Conservation (phyloP, 2,888 invertebrate species). For the Cheilosia soror region DNA sequence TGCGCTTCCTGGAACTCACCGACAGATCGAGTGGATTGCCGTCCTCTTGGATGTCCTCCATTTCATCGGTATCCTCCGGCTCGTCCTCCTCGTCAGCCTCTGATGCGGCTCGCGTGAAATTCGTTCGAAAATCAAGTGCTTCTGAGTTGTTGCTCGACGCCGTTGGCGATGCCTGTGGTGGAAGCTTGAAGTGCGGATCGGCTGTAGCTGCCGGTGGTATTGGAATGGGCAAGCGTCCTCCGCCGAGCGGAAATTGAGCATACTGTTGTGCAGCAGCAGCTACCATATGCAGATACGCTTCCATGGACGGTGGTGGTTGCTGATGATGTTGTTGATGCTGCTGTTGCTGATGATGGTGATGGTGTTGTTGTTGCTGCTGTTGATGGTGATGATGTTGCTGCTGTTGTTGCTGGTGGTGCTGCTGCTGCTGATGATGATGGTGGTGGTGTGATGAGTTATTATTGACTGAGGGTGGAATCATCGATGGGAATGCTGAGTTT, state of each 20-base stretch:
- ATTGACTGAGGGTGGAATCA: constrained; percentile 70
- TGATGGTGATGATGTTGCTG: constrained; percentile 84
- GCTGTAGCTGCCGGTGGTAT: constrained; percentile 87
- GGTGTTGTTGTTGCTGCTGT: constrained; percentile 79
- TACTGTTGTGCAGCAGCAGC: constrained; percentile 90
- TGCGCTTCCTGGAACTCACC: constrained; percentile 90
- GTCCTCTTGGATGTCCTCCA: constrained; percentile 84
- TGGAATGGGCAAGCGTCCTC: constrained; percentile 85
- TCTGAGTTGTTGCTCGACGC: constrained; percentile 86
- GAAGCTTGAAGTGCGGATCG: constrained; percentile 80
- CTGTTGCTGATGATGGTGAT: constrained; percentile 80
- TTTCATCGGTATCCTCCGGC: constrained; percentile 86
- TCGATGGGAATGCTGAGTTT: constrained; percentile 81
- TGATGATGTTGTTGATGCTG: constrained; percentile 78
- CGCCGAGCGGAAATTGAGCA: constrained; percentile 87
- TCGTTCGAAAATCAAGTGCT: constrained; percentile 93
- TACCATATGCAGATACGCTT: constrained; percentile 90
- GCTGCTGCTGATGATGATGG: constrained; percentile 81
- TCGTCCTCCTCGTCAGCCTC: constrained; percentile 84
- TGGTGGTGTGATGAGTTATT: constrained; percentile 78
- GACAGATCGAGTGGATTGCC: constrained; percentile 91
- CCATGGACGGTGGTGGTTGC: constrained; percentile 90
- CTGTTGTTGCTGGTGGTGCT: constrained; percentile 84
- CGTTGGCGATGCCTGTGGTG: constrained; percentile 83
- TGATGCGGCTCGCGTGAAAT: constrained; percentile 86